phyloP scores from a whole-genome alignment of 2,797 vertebrate species.

The Euphonia xanthogaster region DNA sequence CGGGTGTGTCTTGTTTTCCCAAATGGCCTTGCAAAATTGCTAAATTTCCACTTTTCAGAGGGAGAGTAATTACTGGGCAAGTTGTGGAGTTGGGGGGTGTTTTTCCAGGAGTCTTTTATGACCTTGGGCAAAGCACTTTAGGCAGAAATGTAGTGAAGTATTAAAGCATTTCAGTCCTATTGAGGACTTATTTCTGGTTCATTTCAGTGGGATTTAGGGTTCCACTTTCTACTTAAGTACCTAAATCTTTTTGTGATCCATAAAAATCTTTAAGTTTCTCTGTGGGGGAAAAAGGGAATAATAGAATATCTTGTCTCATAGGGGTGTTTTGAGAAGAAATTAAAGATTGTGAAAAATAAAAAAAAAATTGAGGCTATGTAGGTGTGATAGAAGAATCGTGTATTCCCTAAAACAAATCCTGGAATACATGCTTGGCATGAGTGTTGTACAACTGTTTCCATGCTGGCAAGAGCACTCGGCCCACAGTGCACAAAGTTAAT shows the following conservation, averaged over 20 bases:
- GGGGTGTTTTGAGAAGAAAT: neutral
- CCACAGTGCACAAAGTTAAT: neutral
- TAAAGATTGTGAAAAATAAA: neutral
- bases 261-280: neutral
- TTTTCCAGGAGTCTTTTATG: neutral
- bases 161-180: neutral
- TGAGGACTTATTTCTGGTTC: neutral
- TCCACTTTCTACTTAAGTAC: neutral
- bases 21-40: neutral
- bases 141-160: neutral
- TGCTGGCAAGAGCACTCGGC: neutral
- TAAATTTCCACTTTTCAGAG: neutral
- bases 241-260: neutral
- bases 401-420: neutral
- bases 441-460: neutral
- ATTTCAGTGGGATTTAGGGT: slow-evolving; percentile 27
- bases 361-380: neutral
- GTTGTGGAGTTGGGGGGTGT: neutral
- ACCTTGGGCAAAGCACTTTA: neutral
- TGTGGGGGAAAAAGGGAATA: neutral
- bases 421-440: neutral
- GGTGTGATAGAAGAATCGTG: neutral
- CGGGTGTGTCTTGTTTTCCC: neutral
- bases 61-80: neutral
- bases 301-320: neutral